Evolutionary conservation across 2,888 invertebrate species (phyloP), one percentile per base, ranked within the genome.

Genomic region (Agrochola lota): DNA sequence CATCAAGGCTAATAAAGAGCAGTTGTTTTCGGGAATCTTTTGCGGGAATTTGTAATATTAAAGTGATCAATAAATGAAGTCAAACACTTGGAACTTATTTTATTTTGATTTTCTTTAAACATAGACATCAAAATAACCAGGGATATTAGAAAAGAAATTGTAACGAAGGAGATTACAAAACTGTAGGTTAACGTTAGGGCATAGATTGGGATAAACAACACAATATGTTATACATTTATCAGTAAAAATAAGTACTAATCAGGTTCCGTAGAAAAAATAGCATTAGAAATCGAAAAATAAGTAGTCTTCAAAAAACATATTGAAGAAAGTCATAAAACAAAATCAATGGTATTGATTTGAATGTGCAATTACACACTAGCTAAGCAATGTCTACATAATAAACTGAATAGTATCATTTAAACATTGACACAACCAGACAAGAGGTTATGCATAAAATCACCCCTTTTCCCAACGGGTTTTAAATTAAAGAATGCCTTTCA

Each of bases 21-120:
- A 49, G 11, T 49, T 77, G n/a, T 66, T 77, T 66, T 26, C 30
- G 26, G 77, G 64, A 20, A 15, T 57, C 2, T 77, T 64, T 77
- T 20, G 5, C 17, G 63, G 63, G 17, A 59, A 20, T 12, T 0
- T 17, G 1, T 30, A 43, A 43, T 30, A 30, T 52, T 12, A n/a
- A 40, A 26, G 12, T 30, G 15, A 40, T 52, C n/a, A 77, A 77
- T 57, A 64, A 76, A 76, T 63, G n/a, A 46, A 55, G 17, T 17
- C 11, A n/a, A n/a, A 35, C 7, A 30, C 9, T 62, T 26, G 20
- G 23, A 30, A 35, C 17, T 30, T n/a, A 20, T 35, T 63, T 52
- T 46, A 26, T 57, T 63, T 76, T 64, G n/a, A 46, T 64, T 76
- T 57, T 55, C 23, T 43, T 55, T 7, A 52, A 62, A 52, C 17